phyloP scores from a whole-genome alignment of 2,888 invertebrate species.

The Pollenia griseotomentosa region DNA sequence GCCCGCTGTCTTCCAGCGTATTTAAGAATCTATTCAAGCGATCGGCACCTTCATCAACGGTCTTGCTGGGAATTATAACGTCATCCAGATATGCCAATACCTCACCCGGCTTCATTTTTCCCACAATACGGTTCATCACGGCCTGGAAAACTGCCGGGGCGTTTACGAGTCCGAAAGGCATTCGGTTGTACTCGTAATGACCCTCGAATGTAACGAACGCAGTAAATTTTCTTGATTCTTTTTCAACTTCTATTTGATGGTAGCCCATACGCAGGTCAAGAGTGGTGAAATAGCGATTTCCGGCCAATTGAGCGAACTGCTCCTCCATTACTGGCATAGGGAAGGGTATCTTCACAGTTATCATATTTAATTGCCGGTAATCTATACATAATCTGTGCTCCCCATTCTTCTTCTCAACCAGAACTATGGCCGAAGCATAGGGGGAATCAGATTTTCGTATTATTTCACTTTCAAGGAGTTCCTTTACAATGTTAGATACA shows the following conservation, averaged over 20 bases:
- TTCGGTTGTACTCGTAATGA: no score
- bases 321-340: constrained; percentile 70
- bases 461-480: constrained; percentile 27
- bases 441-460: constrained; percentile 49
- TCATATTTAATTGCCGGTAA: constrained; percentile 60
- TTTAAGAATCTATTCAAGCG: no score
- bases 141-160: no score
- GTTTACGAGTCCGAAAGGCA: no score
- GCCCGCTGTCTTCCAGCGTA: no score
- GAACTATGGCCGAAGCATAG: constrained; percentile 68
- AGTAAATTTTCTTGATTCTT: no score
- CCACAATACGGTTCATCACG: no score
- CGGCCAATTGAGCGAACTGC: constrained; percentile 67
- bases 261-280: constrained; percentile 33
- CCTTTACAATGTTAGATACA: constrained; percentile 39
- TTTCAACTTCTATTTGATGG: no score
- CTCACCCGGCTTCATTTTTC: neutral
- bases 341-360: constrained; percentile 67
- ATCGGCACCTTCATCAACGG: no score
- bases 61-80: no score
- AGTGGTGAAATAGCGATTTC: constrained; percentile 23
- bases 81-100: no score
- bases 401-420: constrained; percentile 67
- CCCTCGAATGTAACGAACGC: no score
- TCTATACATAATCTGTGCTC: constrained; percentile 72